Evolutionary conservation across 2,113 vertebrate genomes (phyloP), one percentile per base, ranked within the genome.

Genomic region (Xiphophorus couchianus): DNA sequence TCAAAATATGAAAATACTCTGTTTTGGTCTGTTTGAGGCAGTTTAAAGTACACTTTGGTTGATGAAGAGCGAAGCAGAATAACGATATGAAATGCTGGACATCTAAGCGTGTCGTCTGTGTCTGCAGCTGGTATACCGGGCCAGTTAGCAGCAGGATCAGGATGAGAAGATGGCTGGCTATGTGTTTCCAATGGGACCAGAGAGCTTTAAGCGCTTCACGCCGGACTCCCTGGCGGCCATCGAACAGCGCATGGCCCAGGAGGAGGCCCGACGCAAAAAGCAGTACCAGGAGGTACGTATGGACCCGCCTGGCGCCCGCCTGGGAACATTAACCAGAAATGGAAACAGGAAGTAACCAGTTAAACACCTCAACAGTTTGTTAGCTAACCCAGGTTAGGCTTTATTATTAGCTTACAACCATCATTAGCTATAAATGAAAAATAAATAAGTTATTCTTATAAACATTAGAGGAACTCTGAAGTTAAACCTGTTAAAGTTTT

Each of bases 181-280:
- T 89, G 90, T 92, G 92, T 93, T 93, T 92, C 92, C 92, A 90
- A 86, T 91, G 90, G 92, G 92, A 88, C 92, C 90, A 83, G 92
- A 93, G 89, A 92, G 89, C 87, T 92, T 93, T 85, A 90, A 93
- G 87, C 88, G 89, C 83, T 93, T 93, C 92, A 93, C 90, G 83
- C 90, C 83, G 84, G 92, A 93, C 90, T 92, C 92, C 80, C 90
- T 93, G 92, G 87, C 81, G 44, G 90, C 88, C 84, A 92, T 93
- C 82, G 92, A 93, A 82, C 90, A 90, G 82, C 90, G 92, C 81
- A 91, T 93, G 58, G n/a, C 69, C 81, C 84, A 92, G 86, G 88
- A 92, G 86, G 0, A 80, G 84, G 77, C 88, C 61, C 86, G 88
- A 42, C 88, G 60, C 68, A 83, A 35, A 5, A 92, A 89, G 74